A percentile compares a stretch with the other conserved stretches of the same genome.
Conservation (phyloP, 1,140 invertebrate genomes). For the Akabosia matsudoensis region DNA sequence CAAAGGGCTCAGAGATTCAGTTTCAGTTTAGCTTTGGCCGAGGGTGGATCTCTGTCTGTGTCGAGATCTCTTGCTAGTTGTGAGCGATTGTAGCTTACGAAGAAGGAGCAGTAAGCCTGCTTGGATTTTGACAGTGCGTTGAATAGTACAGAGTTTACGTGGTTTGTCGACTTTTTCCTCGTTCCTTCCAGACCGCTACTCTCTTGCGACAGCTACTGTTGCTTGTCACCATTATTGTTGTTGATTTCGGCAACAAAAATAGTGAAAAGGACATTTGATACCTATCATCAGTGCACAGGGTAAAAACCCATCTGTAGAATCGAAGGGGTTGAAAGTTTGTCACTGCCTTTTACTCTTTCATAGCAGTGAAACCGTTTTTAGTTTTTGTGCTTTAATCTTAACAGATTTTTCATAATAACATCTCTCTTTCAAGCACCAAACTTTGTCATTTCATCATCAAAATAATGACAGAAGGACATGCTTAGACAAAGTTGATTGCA, state of each 20-base stretch:
- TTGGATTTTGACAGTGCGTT: too few species aligned
- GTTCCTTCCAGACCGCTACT: background rate
- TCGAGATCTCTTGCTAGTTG: too few species aligned
- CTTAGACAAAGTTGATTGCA: background rate
- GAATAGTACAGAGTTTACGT: background rate
- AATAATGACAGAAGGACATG: background rate
- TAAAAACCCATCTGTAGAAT: background rate
- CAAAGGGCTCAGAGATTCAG: constrained; percentile 2
- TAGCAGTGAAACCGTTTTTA: background rate
- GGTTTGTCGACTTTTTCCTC: background rate
- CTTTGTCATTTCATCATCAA: background rate
- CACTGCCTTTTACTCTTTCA: background rate
- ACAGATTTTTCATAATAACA: background rate
- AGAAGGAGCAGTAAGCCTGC: too few species aligned
- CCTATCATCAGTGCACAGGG: background rate
- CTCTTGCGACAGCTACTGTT: background rate
- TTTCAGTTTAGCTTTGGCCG: constrained; percentile 13
- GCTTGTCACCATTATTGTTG: too few species aligned
- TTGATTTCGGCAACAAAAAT: background rate
- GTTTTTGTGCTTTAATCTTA: constrained; percentile 3
- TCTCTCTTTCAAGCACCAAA: background rate
- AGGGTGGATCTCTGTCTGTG: constrained; percentile 9
- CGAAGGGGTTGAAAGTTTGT: background rate
- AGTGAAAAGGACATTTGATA: constrained; percentile 4
- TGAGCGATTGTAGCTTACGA: too few species aligned